Evolutionary conservation across 2,113 vertebrate species (phyloP).

Genomic region (Girardinichthys multiradiatus): DNA sequence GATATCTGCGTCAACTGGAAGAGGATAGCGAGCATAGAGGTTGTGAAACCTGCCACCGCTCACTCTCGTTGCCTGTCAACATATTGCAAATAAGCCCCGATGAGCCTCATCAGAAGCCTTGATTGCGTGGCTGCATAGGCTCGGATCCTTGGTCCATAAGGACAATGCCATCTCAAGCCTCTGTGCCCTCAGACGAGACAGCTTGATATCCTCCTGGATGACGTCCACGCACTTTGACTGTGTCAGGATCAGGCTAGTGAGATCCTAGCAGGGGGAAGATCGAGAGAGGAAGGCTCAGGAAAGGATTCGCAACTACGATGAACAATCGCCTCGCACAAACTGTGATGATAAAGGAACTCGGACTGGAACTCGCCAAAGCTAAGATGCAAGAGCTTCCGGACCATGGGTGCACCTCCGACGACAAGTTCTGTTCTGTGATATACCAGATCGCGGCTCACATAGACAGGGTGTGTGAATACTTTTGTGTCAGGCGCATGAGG

Average conservation of each 20-base stretch:
- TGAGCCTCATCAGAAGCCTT: background rate
- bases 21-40: background rate
- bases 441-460: background rate
- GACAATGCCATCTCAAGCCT: too few relatives aligned
- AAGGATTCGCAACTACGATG: background rate
- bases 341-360: background rate
- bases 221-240: too few relatives aligned
- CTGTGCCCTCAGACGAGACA: too few relatives aligned
- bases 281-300: too few relatives aligned
- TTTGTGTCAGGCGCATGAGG: constrained; percentile 3
- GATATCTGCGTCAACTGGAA: background rate
- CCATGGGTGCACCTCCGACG: background rate
- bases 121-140: background rate
- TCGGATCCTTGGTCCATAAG: background rate
- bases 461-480: constrained; percentile 23
- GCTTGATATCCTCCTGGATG: too few relatives aligned
- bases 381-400: background rate
- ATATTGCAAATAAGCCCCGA: background rate
- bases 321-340: background rate
- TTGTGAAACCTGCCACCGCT: background rate
- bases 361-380: background rate
- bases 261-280: too few relatives aligned
- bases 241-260: too few relatives aligned
- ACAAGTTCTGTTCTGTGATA: background rate
- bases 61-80: background rate